These are phyloP conservation scores for Probosciger aterrimus DNA, from an alignment of 2,113 vertebrate species.

Conservation along the genomic window DNA sequence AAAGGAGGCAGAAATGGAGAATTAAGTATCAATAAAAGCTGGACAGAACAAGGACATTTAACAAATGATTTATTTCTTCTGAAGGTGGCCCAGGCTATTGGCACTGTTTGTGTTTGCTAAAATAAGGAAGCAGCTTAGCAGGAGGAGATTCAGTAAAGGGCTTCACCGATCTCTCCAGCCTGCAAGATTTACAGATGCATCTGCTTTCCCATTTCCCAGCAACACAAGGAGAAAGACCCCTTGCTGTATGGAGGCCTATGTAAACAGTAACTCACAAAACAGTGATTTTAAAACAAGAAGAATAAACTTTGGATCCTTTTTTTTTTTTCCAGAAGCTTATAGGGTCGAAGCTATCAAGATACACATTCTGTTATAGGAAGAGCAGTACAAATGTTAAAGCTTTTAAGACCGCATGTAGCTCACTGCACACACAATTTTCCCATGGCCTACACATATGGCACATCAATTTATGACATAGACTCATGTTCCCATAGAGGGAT, in stretches of 20 bases:
- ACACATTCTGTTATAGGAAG: conserved; percentile 27
- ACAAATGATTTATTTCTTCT: background rate
- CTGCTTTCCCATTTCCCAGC: background rate
- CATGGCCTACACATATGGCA: conserved; percentile 31
- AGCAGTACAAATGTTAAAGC: conserved; percentile 61
- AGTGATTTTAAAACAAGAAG: conserved; percentile 32
- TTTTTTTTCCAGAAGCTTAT: conserved; percentile 3
- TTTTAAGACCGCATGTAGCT: conserved; percentile 25
- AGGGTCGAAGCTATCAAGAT: conserved; percentile 35
- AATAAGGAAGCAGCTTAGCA: background rate
- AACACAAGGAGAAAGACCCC: background rate
- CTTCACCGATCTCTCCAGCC: background rate
- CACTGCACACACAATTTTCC: conserved; percentile 34
- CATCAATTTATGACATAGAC: conserved; percentile 20
- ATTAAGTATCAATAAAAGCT: background rate
- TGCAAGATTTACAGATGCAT: background rate
- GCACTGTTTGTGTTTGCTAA: background rate
- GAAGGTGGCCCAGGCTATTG: background rate
- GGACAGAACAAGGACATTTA: background rate
- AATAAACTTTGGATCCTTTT: conserved; percentile 37
- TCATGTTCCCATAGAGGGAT: background rate
- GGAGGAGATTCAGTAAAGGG: background rate
- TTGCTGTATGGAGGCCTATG: background rate
- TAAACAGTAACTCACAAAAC: background rate
- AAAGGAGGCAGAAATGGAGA: background rate